Conservation (phyloP, 2,888 invertebrate species). For the Magallana nippona region DNA sequence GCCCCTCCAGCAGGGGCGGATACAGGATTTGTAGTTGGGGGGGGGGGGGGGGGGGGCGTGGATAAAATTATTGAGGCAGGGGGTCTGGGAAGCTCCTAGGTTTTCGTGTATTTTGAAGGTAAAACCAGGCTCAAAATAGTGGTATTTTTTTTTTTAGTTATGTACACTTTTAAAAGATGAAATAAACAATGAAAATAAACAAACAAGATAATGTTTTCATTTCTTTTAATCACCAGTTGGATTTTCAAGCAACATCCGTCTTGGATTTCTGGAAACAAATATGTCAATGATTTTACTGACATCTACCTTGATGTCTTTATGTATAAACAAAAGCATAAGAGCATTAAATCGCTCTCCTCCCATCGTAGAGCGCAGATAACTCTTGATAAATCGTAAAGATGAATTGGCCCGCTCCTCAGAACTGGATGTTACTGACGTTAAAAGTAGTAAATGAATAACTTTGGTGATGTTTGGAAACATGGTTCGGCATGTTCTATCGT, state of each 20-base stretch:
- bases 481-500: slow-evolving; percentile 41
- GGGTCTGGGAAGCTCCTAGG: too few species aligned
- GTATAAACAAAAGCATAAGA: slow-evolving; percentile 42
- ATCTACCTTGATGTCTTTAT: slow-evolving; percentile 51
- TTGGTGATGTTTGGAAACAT: slow-evolving; percentile 51
- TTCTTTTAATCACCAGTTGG: slow-evolving; percentile 12
- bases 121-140: too few species aligned
- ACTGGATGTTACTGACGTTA: slow-evolving; percentile 51
- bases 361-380: slow-evolving; percentile 47
- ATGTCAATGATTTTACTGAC: slow-evolving; percentile 42
- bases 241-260: slow-evolving; percentile 47
- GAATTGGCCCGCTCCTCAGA: slow-evolving; percentile 52
- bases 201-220: too few species aligned
- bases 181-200: too few species aligned
- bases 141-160: too few species aligned
- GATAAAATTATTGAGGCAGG: too few species aligned
- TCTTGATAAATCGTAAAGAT: slow-evolving; percentile 36
- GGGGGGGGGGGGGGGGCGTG: too few species aligned
- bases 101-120: too few species aligned
- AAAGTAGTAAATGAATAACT: slow-evolving; percentile 44
- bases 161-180: too few species aligned
- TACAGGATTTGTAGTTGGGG: too few species aligned
- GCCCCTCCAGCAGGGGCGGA: slow-evolving; percentile 46
- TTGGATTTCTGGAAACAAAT: slow-evolving; percentile 41
- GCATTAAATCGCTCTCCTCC: slow-evolving; percentile 50